Evolutionary conservation across 2,888 invertebrate genomes (phyloP), one percentile per base, ranked within the genome.

Genomic region (Seira ritae): DNA sequence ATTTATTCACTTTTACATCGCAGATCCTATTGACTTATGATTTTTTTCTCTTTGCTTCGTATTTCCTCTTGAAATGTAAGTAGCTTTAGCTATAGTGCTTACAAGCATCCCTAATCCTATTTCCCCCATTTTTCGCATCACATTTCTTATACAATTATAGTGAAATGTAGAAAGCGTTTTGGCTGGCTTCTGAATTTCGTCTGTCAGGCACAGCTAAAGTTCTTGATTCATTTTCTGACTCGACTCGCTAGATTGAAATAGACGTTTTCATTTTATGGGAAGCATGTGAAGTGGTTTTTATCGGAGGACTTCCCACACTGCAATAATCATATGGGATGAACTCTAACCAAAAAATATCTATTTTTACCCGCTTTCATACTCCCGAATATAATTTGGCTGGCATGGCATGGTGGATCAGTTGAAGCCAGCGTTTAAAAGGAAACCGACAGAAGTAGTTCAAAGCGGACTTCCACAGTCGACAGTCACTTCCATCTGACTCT

Each of bases 171-270:
- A 50, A 50, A 50, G 50, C 50, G 12, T 50, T 50, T 80, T 74
- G 46, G 65, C 60, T 75, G 24, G 55, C 74, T 75, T 31, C 60
- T 75, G 46, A 37, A 80, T 75, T n/a, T 42, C 74, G 80, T 75
- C 80, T 70, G 70, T 74, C 70, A 65, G 70, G 80, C 55, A 19
- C 74, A 66, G 55, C 75, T 80, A 55, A 70, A 70, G 66, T 74
- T 50, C 75, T 70, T 80, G 75, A 75, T 80, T 80, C 80, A 66
- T 75, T 80, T 80, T 69, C n/a, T n/a, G n/a, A n/a, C n/a, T n/a
- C 70, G 70, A 80, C 69, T 74, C 66, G 70, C 22, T 65, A 69
- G 66, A 80, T 80, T 80, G 80, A 75, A 80, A 75, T 65, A 80
- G 75, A 80, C 80, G 55, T 80, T 73, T 50, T 50, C 50, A 50